Base-by-base conservation (phyloP, 2,888 invertebrate genomes). In the Kuschelorhynchus macadamiae region DNA sequence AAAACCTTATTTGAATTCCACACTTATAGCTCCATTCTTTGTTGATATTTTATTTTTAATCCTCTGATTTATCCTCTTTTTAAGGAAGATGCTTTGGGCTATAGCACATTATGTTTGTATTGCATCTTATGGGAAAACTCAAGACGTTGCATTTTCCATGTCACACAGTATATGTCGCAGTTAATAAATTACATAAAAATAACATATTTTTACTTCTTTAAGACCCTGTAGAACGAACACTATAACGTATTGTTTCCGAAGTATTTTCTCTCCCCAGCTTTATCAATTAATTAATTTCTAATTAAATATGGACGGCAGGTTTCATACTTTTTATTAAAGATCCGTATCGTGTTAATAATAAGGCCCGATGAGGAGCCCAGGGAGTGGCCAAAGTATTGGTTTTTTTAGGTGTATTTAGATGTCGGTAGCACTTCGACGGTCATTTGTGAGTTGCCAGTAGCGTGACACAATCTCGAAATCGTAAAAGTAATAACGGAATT, bases 341-440 rank as follows among this genome's bases (percentile, higher is more conserved):
- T 82, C 71, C 75, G 79, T 82, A 82, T 82, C 82, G 78, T 77
- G 79, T 81, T 81, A 80, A 82, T 82, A 80, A 80, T 78, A 79
- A 76, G 77, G 60, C 47, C 46, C 50, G 62, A 62, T 53, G 62
- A 53, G 42, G 46, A 44, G 56, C 50, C 71, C 33, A 63, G 74
- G 76, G 76, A 70, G 76, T 70, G 76, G 66, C 70, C 47, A 52
- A 33, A 32, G 44, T 57, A 57, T 57, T 44, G 50, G 50, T 61
- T 52, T 60, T 61, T 42, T 17, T 39, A 50, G 53, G 39, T 53
- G 39, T 20, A 53, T 41, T 16, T 36, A 59, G 59, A 61, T 52
- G 50, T 42, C 61, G 50, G 30, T 61, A 30, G 32, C 61, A 61
- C 32, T 61, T 20, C 17, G 61, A 25, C 41, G 39, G 33, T 33